phyloP scores from a whole-genome alignment of 2,888 invertebrate genomes.

The Sipha maydis region DNA sequence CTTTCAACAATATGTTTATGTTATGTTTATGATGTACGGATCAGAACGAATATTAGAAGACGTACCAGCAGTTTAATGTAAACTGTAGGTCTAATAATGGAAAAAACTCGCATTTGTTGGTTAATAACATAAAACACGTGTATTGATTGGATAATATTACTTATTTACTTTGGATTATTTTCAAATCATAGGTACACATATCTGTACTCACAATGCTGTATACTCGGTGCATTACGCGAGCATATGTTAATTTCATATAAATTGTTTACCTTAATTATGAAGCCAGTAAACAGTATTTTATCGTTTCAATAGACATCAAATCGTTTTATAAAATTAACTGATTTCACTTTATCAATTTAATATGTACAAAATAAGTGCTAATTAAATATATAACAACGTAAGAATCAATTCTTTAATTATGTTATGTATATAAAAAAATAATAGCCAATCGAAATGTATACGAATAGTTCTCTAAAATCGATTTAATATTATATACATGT shows the following conservation, averaged over 20 bases:
- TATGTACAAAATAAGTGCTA: neutral
- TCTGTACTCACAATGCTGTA: too few relatives aligned
- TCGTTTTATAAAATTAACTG: neutral
- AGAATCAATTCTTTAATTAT: conserved; percentile 18
- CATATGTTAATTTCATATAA: conserved; percentile 15
- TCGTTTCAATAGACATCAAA: conserved; percentile 5
- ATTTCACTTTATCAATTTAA: conserved; percentile 11
- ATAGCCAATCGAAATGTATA: too few relatives aligned
- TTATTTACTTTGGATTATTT: conserved; percentile 25
- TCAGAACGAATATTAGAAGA: conserved; percentile 11
- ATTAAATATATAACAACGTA: conserved; percentile 22
- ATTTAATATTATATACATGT: too few relatives aligned
- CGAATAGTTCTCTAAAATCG: too few relatives aligned
- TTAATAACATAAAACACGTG: neutral
- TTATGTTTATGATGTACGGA: neutral
- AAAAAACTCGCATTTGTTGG: neutral
- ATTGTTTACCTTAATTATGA: conserved; percentile 27
- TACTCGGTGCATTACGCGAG: neutral
- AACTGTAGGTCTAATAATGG: conserved; percentile 5
- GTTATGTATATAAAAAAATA: too few relatives aligned
- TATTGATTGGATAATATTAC: conserved; percentile 13
- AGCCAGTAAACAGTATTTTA: conserved; percentile 14
- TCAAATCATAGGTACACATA: neutral
- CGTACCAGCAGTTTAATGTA: neutral
- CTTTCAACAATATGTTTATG: neutral